Evolutionary conservation across 2,888 invertebrate species (phyloP).

Genomic region (Parapristionchus giblindavisi): DNA sequence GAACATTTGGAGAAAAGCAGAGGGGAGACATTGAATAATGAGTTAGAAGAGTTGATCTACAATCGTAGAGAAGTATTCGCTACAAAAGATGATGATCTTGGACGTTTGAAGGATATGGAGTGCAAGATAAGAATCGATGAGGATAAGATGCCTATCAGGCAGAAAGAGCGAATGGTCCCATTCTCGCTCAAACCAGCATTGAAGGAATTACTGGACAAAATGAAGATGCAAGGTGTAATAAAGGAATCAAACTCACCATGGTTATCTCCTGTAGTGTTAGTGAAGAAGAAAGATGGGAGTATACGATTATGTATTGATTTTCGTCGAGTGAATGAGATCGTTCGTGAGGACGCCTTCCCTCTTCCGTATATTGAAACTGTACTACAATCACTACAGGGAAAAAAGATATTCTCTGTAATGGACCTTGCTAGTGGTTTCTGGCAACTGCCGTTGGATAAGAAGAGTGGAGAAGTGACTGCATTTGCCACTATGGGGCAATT

Average conservation of each 20-base stretch:
- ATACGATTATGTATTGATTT: slow-evolving; percentile 44
- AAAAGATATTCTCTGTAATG: slow-evolving; percentile 42
- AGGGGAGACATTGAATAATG: background rate
- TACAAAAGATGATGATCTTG: slow-evolving; percentile 3
- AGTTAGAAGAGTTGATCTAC: background rate
- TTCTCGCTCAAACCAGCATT: background rate
- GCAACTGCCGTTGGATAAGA: slow-evolving; percentile 1
- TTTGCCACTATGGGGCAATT: slow-evolving; percentile 1
- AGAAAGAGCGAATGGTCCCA: slow-evolving; percentile 41
- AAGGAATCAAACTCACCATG: background rate
- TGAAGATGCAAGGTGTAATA: slow-evolving; percentile 17
- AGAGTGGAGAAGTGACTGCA: background rate
- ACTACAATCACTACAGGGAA: slow-evolving; percentile 24
- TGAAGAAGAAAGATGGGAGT: slow-evolving; percentile 39
- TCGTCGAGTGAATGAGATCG: slow-evolving; percentile 40
- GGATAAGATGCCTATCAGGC: slow-evolving; percentile 31
- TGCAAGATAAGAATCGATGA: background rate
- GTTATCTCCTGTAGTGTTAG: slow-evolving; percentile 11
- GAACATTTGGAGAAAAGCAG: background rate
- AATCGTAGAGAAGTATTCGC: background rate
- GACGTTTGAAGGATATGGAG: background rate
- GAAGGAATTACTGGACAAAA: background rate
- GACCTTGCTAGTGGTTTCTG: background rate
- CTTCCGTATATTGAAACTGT: slow-evolving; percentile 45
- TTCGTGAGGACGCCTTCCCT: slow-evolving; percentile 44